Evolutionary conservation across 2,797 vertebrate species (phyloP).

Genomic region (Falco columbarius): DNA sequence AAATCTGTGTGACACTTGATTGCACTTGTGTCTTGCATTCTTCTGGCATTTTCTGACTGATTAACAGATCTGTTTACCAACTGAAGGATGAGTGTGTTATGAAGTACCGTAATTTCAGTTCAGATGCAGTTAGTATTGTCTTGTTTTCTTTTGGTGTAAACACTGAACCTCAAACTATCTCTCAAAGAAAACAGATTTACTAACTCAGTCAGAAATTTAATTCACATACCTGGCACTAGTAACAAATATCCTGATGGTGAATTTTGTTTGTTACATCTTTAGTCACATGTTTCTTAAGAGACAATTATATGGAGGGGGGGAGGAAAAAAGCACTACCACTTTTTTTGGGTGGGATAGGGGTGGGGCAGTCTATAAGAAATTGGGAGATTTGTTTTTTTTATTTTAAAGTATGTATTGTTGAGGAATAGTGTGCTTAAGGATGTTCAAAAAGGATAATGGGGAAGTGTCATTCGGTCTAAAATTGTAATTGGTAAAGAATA

Average conservation of each 20-base stretch:
- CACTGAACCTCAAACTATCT: background rate
- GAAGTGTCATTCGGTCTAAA: conserved; percentile 60
- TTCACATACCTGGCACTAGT: background rate
- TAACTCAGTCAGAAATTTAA: background rate
- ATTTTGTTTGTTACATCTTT: background rate
- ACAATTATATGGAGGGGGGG: background rate
- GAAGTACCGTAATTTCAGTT: conserved; percentile 20
- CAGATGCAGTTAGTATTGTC: background rate
- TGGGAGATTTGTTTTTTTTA: background rate
- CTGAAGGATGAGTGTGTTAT: background rate
- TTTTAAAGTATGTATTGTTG: background rate
- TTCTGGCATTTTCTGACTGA: background rate
- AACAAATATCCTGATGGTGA: background rate
- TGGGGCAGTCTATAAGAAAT: background rate
- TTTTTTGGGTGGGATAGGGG: rapidly evolving
- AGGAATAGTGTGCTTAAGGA: conserved; percentile 36
- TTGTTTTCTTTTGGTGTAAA: background rate
- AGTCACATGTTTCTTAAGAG: background rate
- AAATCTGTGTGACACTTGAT: background rate
- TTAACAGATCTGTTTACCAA: background rate
- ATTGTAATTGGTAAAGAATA: conserved; percentile 29
- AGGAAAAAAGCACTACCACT: background rate
- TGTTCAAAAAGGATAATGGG: conserved; percentile 56
- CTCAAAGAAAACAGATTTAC: background rate
- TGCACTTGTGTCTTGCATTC: background rate